These are phyloP conservation scores for Julus scandinavius DNA, from an alignment of 2,888 invertebrate species.

Conservation along the genomic window DNA sequence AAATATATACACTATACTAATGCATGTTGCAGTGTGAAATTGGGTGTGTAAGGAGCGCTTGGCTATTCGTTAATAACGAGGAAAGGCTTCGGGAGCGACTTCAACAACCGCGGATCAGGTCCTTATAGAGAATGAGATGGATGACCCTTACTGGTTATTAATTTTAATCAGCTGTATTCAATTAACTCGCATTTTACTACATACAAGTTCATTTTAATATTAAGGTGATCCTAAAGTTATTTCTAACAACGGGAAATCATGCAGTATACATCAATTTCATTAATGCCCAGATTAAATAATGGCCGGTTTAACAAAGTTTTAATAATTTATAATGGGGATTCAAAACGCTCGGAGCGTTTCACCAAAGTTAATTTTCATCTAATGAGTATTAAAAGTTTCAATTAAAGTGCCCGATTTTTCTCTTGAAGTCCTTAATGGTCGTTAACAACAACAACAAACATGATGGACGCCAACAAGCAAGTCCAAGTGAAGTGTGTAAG, in stretches of 20 bases:
- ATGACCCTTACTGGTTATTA: too few species aligned
- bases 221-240: neutral
- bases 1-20: constrained; percentile 11
- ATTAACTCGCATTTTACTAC: neutral
- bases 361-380: too few species aligned
- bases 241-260: neutral
- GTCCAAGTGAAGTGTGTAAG: too few species aligned
- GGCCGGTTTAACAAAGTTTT: too few species aligned
- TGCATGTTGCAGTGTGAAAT: constrained; percentile 33
- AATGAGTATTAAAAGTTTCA: too few species aligned
- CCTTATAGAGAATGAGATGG: neutral
- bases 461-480: too few species aligned
- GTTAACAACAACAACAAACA: too few species aligned
- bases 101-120: neutral
- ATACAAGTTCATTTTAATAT: neutral
- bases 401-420: too few species aligned
- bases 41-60: constrained; percentile 31
- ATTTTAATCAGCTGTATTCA: neutral
- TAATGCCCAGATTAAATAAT: too few species aligned
- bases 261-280: neutral
- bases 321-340: too few species aligned
- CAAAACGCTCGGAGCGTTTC: too few species aligned
- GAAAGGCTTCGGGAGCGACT: neutral
- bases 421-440: too few species aligned
- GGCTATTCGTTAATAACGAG: constrained; percentile 33